These are phyloP conservation scores for Petrocephalus sullivani DNA, from an alignment of 2,797 vertebrate species.

Conservation along the genomic window DNA sequence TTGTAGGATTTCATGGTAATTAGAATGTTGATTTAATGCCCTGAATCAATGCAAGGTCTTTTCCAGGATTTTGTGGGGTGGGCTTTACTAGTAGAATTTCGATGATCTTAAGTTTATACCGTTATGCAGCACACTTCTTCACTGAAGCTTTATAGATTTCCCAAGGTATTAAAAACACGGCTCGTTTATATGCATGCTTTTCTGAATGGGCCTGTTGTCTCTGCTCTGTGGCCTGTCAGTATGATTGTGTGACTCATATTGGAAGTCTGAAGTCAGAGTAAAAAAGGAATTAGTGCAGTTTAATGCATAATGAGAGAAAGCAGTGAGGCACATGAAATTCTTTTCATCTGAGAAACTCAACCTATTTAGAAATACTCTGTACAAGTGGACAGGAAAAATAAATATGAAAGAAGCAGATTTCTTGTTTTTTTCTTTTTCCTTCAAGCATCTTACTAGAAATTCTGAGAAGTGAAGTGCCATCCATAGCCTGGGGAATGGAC, in stretches of 20 bases:
- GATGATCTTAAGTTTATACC: background rate
- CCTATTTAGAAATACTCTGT: background rate
- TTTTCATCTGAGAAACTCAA: slow-evolving; percentile 13
- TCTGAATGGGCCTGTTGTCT: slow-evolving; percentile 8
- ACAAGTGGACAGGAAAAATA: background rate
- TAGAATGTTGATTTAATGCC: background rate
- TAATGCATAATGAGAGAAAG: slow-evolving; percentile 7
- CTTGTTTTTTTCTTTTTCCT: background rate
- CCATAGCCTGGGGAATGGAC: background rate
- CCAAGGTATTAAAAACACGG: background rate
- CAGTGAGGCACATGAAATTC: slow-evolving; percentile 10
- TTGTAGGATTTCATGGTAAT: background rate
- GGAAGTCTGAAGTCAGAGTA: background rate
- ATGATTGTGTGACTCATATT: background rate
- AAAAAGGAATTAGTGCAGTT: background rate
- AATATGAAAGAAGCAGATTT: background rate
- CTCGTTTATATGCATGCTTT: background rate
- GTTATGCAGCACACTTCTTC: background rate
- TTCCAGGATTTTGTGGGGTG: background rate
- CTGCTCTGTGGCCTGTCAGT: background rate
- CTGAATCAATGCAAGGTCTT: background rate
- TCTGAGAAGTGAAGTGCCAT: background rate
- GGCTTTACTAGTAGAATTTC: background rate
- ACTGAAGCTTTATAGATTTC: background rate
- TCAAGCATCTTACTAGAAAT: background rate